Conservation (phyloP, 2,113 vertebrate species). For the Barnardius zonarius region DNA sequence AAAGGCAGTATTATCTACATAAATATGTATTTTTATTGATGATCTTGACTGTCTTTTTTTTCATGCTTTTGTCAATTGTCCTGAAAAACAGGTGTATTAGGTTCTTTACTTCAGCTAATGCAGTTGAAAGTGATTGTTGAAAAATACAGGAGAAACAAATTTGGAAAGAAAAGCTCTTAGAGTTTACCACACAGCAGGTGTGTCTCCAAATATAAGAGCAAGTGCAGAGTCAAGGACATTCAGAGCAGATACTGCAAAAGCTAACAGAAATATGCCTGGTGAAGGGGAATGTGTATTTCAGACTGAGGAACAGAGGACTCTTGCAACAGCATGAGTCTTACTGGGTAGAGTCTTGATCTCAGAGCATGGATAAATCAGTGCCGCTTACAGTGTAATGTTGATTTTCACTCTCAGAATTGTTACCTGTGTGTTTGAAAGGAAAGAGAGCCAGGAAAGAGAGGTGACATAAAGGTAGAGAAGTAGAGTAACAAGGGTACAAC, state of each 20-base stretch:
- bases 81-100: neutral
- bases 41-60: neutral
- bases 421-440: neutral
- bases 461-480: neutral
- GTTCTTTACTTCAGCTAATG: neutral
- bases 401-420: neutral
- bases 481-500: neutral
- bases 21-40: neutral
- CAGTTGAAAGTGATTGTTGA: neutral
- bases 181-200: neutral
- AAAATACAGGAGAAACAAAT: neutral
- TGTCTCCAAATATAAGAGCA: neutral
- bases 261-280: neutral
- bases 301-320: neutral
- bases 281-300: neutral
- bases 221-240: neutral
- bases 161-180: neutral
- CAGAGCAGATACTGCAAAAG: neutral
- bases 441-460: neutral
- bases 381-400: neutral
- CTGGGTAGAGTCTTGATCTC: neutral
- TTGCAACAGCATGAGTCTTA: neutral
- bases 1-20: neutral
- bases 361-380: neutral
- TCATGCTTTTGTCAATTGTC: neutral